Evolutionary conservation across 2,888 invertebrate genomes (phyloP).

Genomic region (Stenolophus ochropezus): DNA sequence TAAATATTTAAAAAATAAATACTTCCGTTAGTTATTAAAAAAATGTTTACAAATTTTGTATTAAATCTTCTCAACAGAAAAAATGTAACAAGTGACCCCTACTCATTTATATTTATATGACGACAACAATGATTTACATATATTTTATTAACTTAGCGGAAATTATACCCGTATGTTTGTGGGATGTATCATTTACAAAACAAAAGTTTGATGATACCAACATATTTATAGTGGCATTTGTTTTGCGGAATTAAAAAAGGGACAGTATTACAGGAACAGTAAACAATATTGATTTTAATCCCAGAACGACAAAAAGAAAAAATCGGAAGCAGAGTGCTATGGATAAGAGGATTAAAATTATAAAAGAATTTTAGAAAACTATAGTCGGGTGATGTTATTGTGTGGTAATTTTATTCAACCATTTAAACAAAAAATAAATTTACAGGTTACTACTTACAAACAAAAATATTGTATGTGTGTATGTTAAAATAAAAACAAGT

Average conservation of each 20-base stretch:
- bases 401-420: background rate
- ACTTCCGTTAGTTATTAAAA: too few relatives aligned
- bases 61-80: too few relatives aligned
- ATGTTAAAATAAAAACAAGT: too few relatives aligned
- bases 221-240: background rate
- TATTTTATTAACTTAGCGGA: background rate
- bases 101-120: background rate
- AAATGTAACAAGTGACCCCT: background rate
- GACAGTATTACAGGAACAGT: background rate
- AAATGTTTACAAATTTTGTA: too few relatives aligned
- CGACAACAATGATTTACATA: background rate
- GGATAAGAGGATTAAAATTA: slow-evolving; percentile 36
- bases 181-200: background rate
- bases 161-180: background rate
- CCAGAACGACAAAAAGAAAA: slow-evolving; percentile 6
- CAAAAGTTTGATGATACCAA: background rate
- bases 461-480: too few relatives aligned
- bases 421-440: too few relatives aligned
- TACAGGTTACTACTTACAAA: too few relatives aligned
- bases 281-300: slow-evolving; percentile 20
- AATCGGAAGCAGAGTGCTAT: background rate
- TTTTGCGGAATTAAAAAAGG: background rate
- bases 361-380: slow-evolving; percentile 18
- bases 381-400: slow-evolving; percentile 2
- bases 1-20: too few relatives aligned